Base-by-base conservation (phyloP, 2,113 vertebrate genomes). In the Caranx melampygus region DNA sequence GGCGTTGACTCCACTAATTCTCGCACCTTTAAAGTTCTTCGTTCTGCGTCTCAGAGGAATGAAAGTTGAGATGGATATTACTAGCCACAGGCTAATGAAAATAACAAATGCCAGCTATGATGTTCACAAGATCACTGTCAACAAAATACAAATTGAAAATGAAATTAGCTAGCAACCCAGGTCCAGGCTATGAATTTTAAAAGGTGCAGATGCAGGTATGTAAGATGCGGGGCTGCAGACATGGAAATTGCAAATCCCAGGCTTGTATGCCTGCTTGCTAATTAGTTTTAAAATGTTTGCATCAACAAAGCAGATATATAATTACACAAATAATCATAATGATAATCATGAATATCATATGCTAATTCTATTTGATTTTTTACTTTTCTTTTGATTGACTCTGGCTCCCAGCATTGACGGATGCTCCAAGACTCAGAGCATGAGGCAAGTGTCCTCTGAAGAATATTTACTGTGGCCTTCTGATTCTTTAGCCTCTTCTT, bases 71-170 rank as follows among this genome's bases (percentile, higher is more conserved):
- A 85, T 0, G 59, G 52, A 69, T 72, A 77, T 64, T 68, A 66
- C 51, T 65, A 63, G 82, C 83, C 80, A 86, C 71, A 15, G 74
- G 77, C 76, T 68, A 85, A 79, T 83, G 58, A 57, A 70, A 84
- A 70, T 75, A 75, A 75, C n/a, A 72, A 79, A 79, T 63, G 62
- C 35, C 78, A 75, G 64, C 72, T 74, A 68, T 71, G 79, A 83
- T 63, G 62, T 75, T 79, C 2, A 55, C 45, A 63, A 72, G 70
- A 85, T 82, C 79, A 49, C 49, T 58, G 82, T 87, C 83, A 88
- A 82, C 64, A 79, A 72, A 81, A 75, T 31, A 72, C 68, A 87
- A 82, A 88, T 79, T 78, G 79, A 58, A 90, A 90, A 88, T 76
- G 73, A 85, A 84, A 91, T 88, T 75, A 84, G 71, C 75, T 33